Percentiles rank a stretch among this genome's conserved stretches.
Conservation (phyloP, 2,888 invertebrate species). For the Drosophila colorata region DNA sequence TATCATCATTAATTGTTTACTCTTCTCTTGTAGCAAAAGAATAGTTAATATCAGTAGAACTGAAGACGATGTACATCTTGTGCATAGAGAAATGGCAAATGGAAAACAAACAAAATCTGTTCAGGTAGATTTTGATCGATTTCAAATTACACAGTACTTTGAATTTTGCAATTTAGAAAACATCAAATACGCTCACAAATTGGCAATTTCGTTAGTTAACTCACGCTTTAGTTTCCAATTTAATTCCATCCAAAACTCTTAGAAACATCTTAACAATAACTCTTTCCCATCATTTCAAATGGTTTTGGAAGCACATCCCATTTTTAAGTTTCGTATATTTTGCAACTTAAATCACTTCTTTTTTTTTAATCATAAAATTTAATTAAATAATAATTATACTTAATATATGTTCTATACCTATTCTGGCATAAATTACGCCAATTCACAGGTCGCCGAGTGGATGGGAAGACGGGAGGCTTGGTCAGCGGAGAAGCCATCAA, state of each 20-base stretch:
- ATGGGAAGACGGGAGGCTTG: constrained; percentile 92
- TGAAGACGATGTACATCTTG: constrained; percentile 91
- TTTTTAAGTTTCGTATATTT: not conserved
- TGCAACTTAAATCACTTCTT: not conserved
- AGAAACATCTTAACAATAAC: constrained; percentile 10
- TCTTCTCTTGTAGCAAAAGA: constrained; percentile 89
- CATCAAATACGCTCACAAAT: constrained; percentile 45
- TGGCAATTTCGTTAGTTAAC: constrained; percentile 53
- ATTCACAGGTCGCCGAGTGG: constrained; percentile 88
- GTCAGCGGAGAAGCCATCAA: constrained; percentile 90
- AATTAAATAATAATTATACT: not conserved
- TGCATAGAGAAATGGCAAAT: constrained; percentile 90
- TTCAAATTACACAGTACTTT: constrained; percentile 55
- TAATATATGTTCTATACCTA: not conserved
- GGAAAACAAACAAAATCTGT: constrained; percentile 91
- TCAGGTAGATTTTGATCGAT: constrained; percentile 87
- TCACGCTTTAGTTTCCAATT: constrained; percentile 67
- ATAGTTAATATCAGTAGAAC: constrained; percentile 91
- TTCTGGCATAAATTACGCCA: not conserved
- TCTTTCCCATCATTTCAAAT: constrained; percentile 20
- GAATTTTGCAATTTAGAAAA: constrained; percentile 46
- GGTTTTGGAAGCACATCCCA: constrained; percentile 26
- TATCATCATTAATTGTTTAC: constrained; percentile 74
- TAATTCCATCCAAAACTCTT: constrained; percentile 56
- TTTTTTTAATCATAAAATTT: too few species aligned